Evolutionary conservation across 2,888 invertebrate species (phyloP).

Genomic region (Autographa pulchrina): DNA sequence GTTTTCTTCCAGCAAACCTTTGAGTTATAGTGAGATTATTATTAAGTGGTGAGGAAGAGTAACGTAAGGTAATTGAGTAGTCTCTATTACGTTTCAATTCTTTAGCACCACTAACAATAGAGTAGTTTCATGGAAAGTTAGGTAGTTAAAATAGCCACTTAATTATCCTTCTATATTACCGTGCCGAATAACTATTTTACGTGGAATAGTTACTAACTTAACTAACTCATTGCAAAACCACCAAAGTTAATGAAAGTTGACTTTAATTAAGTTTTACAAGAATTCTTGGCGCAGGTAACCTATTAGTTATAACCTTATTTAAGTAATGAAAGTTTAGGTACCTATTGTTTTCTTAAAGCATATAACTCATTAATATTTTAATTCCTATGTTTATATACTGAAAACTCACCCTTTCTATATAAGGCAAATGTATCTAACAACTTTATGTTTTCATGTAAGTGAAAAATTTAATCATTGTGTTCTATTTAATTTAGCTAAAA

Average conservation of each 20-base stretch:
- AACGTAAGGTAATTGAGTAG: no score
- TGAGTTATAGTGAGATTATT: no score
- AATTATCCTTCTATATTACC: conserved; percentile 24
- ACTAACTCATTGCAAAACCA: conserved; percentile 73
- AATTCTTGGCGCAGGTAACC: conserved; percentile 55
- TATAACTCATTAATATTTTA: not conserved
- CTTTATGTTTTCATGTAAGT: no score
- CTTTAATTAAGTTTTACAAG: conserved; percentile 76
- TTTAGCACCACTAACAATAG: not conserved
- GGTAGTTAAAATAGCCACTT: conserved; percentile 12
- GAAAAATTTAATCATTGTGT: no score
- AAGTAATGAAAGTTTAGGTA: conserved; percentile 7
- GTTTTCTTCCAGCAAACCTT: no score
- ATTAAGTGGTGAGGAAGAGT: no score
- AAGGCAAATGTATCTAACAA: no score
- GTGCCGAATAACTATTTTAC: conserved; percentile 37
- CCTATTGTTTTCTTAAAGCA: no score
- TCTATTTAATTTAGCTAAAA: no score
- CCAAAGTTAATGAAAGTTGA: conserved; percentile 71
- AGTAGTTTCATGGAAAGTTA: not conserved
- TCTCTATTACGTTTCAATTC: not conserved
- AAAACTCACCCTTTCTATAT: no score
- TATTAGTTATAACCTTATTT: conserved; percentile 32
- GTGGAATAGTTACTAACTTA: conserved; percentile 67
- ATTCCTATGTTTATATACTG: no score